These are phyloP conservation scores for Passer montanus DNA, from an alignment of 2,113 vertebrate species.

Conservation along the genomic window DNA sequence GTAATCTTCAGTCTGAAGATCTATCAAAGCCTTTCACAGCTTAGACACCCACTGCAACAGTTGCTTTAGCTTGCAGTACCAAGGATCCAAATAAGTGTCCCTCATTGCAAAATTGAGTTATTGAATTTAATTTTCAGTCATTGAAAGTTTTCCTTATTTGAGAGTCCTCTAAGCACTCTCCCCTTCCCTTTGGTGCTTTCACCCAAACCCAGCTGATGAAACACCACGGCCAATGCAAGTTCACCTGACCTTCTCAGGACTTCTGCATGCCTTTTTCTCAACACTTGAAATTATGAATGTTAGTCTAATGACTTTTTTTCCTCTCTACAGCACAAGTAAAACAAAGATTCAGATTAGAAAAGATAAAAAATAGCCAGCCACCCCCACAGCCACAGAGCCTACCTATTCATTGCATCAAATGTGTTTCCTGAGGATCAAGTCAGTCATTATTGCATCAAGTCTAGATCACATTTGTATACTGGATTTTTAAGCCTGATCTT, in stretches of 20 bases:
- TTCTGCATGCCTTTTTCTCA: not conserved
- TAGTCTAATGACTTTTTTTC: not conserved
- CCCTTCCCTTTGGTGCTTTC: accelerated
- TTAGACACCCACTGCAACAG: not conserved
- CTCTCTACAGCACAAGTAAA: not conserved
- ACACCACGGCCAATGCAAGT: not conserved
- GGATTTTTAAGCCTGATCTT: not conserved
- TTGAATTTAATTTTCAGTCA: not conserved
- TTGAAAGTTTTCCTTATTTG: not conserved
- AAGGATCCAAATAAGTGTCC: not conserved
- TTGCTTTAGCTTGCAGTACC: not conserved
- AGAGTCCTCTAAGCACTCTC: not conserved
- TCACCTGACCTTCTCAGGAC: not conserved
- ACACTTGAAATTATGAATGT: not conserved
- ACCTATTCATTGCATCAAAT: not conserved
- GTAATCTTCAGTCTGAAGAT: not conserved
- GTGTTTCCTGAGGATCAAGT: accelerated
- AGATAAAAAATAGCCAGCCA: not conserved
- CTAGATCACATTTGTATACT: not conserved
- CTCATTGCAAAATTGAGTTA: not conserved
- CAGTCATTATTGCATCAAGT: too few species aligned
- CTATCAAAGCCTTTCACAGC: not conserved
- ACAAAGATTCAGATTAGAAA: not conserved
- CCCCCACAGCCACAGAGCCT: not conserved
- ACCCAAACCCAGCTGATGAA: not conserved